Evolutionary conservation across 2,888 invertebrate species (phyloP).

Genomic region (Metallyticus violacea): DNA sequence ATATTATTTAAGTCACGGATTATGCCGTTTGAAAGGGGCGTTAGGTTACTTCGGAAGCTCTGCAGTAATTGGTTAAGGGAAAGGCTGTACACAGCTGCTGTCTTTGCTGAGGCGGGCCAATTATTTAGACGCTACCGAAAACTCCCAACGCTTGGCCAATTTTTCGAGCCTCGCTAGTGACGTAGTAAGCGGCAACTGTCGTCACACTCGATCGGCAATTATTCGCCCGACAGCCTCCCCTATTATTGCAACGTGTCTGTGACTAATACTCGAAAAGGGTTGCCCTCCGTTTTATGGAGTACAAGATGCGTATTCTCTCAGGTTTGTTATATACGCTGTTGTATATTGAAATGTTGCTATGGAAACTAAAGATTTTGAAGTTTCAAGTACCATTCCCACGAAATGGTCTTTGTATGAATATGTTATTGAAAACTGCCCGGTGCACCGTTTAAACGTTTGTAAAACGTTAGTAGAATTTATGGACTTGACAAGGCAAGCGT

Average conservation of each 20-base stretch:
- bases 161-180: constrained; percentile 14
- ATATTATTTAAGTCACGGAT: not conserved
- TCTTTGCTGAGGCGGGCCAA: constrained; percentile 13
- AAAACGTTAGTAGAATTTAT: too few relatives aligned
- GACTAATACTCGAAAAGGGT: not conserved
- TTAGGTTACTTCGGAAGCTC: not conserved
- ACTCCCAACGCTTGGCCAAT: constrained; percentile 26
- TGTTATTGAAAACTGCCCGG: not conserved
- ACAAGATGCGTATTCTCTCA: not conserved
- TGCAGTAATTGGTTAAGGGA: not conserved
- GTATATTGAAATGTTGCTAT: not conserved
- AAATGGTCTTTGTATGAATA: not conserved
- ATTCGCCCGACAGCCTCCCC: not conserved
- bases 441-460: too few relatives aligned
- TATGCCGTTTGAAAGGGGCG: not conserved
- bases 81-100: not conserved
- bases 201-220: constrained; percentile 21
- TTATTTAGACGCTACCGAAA: not conserved
- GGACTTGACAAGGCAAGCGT: too few relatives aligned
- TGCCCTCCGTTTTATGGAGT: not conserved
- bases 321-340: too few relatives aligned
- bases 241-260: not conserved
- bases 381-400: not conserved
- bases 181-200: constrained; percentile 16
- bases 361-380: not conserved